Conservation (phyloP, 2,888 invertebrate species). For the Cataglyphis rosenhaueri region DNA sequence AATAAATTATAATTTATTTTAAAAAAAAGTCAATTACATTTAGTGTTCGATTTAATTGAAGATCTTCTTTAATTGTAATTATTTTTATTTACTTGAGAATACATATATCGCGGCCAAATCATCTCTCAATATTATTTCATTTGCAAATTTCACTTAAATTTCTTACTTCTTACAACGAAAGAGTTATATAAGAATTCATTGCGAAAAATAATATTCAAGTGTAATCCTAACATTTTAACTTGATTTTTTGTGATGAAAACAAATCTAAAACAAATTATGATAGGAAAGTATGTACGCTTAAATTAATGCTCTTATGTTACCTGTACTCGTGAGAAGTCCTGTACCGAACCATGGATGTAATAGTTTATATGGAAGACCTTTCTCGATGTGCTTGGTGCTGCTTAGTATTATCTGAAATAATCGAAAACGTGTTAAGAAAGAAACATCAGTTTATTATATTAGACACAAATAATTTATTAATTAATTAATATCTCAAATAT, state of each 20-base stretch:
- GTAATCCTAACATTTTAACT: neutral
- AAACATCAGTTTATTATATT: neutral
- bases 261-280: neutral
- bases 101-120: neutral
- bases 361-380: conserved; percentile 83
- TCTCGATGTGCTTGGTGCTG: conserved; percentile 81
- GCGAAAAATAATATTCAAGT: neutral
- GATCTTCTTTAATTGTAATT: neutral
- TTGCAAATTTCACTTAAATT: neutral
- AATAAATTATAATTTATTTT: neutral
- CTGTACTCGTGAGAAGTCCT: conserved; percentile 84
- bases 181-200: neutral
- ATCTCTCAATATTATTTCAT: neutral
- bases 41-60: neutral
- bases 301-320: conserved; percentile 69
- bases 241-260: neutral
- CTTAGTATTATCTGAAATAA: conserved; percentile 79
- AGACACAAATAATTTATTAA: neutral
- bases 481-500: neutral
- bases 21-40: neutral
- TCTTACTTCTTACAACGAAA: neutral
- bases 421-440: neutral
- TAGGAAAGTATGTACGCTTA: neutral
- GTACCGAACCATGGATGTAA: conserved; percentile 85
- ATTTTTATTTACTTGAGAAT: neutral